Evolutionary conservation across 2,888 invertebrate species (phyloP).

Genomic region (Nemoura dubitans): DNA sequence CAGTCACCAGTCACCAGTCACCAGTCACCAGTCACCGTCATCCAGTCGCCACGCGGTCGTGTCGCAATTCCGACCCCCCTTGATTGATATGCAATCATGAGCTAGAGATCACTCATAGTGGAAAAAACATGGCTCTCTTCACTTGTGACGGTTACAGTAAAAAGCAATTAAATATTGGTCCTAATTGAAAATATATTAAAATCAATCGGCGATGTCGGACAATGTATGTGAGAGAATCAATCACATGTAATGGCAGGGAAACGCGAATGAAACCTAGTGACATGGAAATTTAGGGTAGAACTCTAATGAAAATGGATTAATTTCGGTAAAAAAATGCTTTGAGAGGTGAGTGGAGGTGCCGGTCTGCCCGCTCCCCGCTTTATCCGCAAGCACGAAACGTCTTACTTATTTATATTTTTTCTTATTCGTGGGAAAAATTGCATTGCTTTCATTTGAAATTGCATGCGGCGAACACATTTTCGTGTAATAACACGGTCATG

Average conservation of each 20-base stretch:
- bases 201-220: neutral
- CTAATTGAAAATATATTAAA: conserved; percentile 27
- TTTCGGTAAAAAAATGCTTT: neutral
- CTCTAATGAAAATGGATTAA: neutral
- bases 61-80: neutral
- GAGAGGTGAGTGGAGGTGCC: neutral
- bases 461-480: neutral
- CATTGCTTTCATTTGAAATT: neutral
- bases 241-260: neutral
- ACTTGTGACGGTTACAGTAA: conserved; percentile 22
- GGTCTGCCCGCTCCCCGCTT: neutral
- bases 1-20: neutral
- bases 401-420: neutral
- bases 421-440: neutral
- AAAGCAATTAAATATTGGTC: conserved; percentile 17
- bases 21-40: neutral
- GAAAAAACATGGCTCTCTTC: conserved; percentile 21
- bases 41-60: neutral
- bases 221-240: neutral
- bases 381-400: neutral
- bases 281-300: neutral
- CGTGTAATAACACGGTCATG: neutral
- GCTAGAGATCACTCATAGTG: neutral
- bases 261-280: neutral
- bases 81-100: conserved; percentile 36